Conservation (phyloP, 2,888 invertebrate genomes). For the Phytoseiulus persimilis region DNA sequence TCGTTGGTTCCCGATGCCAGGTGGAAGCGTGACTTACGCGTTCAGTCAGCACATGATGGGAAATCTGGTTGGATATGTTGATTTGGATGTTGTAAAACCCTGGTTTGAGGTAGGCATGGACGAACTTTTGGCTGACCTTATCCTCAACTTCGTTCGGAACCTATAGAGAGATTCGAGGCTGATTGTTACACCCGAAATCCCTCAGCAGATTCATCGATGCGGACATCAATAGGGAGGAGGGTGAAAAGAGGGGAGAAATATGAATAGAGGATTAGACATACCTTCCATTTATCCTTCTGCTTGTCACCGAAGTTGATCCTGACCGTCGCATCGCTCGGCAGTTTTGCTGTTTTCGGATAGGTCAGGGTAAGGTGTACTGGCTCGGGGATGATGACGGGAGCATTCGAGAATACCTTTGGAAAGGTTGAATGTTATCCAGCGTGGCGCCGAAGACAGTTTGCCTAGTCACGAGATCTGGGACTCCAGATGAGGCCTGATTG, state of each 20-base stretch:
- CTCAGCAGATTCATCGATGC: too few species aligned
- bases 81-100: conserved; percentile 45
- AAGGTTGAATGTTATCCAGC: too few species aligned
- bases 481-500: not conserved
- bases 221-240: too few species aligned
- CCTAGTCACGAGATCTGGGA: not conserved
- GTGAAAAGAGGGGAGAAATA: too few species aligned
- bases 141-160: conserved; percentile 44
- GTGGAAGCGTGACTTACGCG: conserved; percentile 43
- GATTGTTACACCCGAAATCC: too few species aligned
- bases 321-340: conserved; percentile 46
- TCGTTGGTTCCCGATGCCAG: too few species aligned
- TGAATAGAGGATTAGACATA: too few species aligned
- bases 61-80: conserved; percentile 45
- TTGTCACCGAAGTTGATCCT: conserved; percentile 46
- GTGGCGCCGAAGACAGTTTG: too few species aligned
- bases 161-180: not conserved
- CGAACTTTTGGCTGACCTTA: conserved; percentile 41
- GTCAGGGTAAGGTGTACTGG: conserved; percentile 44
- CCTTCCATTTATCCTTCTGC: conserved; percentile 43
- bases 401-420: conserved; percentile 29
- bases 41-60: conserved; percentile 43
- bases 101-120: conserved; percentile 45
- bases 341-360: conserved; percentile 44
- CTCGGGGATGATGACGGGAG: conserved; percentile 40